Evolutionary conservation across 2,797 vertebrate genomes (phyloP), one percentile per base, ranked within the genome.

Genomic region (Cossypha heuglini): DNA sequence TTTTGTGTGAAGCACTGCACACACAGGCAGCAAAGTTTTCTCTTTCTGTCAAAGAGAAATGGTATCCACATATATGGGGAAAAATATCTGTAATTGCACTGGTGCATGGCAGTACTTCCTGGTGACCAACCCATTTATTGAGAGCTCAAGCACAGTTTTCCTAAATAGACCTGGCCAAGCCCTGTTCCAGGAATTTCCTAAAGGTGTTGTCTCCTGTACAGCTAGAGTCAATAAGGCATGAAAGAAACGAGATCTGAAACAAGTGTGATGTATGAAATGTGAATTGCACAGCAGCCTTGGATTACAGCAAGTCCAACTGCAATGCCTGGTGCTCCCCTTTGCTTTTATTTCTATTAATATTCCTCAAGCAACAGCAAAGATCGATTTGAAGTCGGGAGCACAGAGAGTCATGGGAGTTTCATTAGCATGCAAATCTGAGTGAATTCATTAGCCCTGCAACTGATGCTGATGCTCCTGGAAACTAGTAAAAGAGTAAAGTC

Each of bases 371-470:
- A 95, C 93, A 88, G 93, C 90, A 94, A 94, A 96, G 96, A 96
- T 97, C 81, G 79, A 96, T 96, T 90, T 95, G 96, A 97, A 97
- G 93, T 86, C 64, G 45, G 83, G 88, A 96, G 84, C 90, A 92
- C 86, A 89, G 91, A 85, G 95, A 95, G 93, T 94, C 94, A 93
- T 94, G 93, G 95, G 93, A 97, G 94, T 94, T 97, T 97, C 97
- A 97, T 97, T 97, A 97, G 94, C 91, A 97, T 97, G 96, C 95
- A 97, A 97, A 97, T 97, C 96, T 91, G 96, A 97, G 95, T 57
- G 90, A 96, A 97, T 97, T 98, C 97, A 97, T 97, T 97, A 95
- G 96, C 89, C 92, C 88, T 91, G 94, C 96, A 97, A 97, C 93
- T 96, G 93, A 97, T 96, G 96, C 91, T 93, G 95, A 96, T 96